Percentiles rank a stretch among this genome's conserved stretches.
These are phyloP conservation scores for Microctenopoma stevenorrisi DNA, from an alignment of 2,797 vertebrate species.

Conservation along the genomic window DNA sequence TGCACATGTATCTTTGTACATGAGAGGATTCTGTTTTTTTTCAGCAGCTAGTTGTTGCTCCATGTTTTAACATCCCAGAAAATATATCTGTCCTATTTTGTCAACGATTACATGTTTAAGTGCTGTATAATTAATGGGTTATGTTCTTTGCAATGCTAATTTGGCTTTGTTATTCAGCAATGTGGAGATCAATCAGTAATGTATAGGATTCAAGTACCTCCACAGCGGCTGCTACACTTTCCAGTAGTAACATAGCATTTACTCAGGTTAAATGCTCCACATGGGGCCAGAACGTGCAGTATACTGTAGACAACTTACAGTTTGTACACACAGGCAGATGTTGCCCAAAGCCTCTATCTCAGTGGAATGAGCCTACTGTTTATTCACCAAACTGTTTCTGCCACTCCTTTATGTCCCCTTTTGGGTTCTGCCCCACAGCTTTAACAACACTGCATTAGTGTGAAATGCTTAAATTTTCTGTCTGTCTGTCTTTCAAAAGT, in stretches of 20 bases:
- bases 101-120: neutral
- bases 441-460: neutral
- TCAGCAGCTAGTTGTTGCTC: no score
- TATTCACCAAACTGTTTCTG: conserved; percentile 4
- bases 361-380: neutral
- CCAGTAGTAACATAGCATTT: neutral
- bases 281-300: neutral
- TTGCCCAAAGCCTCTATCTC: conserved; percentile 2
- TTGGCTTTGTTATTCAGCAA: neutral
- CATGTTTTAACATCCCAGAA: neutral
- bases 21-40: no score
- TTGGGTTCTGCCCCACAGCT: conserved; percentile 4
- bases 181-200: neutral
- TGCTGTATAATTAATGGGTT: conserved; percentile 4
- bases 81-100: neutral
- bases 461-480: neutral
- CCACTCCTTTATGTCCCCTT: neutral
- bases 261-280: neutral
- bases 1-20: no score
- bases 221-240: neutral
- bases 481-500: no score
- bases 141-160: conserved; percentile 13
- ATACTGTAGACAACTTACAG: neutral
- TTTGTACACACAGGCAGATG: neutral
- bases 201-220: neutral